A percentile compares a stretch with the other conserved stretches of the same genome.
phyloP scores from a whole-genome alignment of 2,797 vertebrate genomes.

The Bryconaethiops microstoma region DNA sequence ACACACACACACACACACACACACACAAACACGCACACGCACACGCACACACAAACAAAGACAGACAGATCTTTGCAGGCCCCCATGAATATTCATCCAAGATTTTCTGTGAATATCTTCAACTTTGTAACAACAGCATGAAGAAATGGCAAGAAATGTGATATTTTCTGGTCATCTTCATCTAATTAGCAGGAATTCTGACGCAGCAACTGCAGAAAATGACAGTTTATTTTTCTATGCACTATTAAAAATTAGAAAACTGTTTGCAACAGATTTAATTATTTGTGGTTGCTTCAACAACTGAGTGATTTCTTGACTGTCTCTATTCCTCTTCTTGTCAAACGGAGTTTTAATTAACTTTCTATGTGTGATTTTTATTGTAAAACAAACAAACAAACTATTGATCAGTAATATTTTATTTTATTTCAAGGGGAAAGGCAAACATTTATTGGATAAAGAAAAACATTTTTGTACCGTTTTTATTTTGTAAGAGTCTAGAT shows the following conservation, averaged over 20 bases:
- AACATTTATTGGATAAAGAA: not conserved
- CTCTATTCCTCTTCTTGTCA: not conserved
- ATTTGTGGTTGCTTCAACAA: constrained; percentile 49
- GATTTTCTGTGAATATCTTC: constrained; percentile 27
- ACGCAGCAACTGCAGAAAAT: constrained; percentile 50
- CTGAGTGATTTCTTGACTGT: constrained; percentile 19
- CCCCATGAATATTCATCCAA: constrained; percentile 48
- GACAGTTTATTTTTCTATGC: constrained; percentile 51
- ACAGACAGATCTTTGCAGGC: constrained; percentile 53
- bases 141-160: constrained; percentile 11
- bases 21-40: not conserved
- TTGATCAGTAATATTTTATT: not conserved
- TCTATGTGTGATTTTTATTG: not conserved
- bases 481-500: too few species aligned
- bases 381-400: too few species aligned
- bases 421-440: not conserved
- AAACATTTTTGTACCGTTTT: not conserved
- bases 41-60: too few species aligned
- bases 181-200: constrained; percentile 20
- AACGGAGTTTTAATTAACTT: not conserved
- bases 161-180: constrained; percentile 38
- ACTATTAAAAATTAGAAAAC: constrained; percentile 49
- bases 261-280: constrained; percentile 31
- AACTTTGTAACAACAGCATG: constrained; percentile 37
- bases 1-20: not conserved